A percentile compares a stretch with the other conserved stretches of the same genome.
Conservation (phyloP, 35 echinoderm and acorn worm species). For the Hemicentrotus pulcherrimus region DNA sequence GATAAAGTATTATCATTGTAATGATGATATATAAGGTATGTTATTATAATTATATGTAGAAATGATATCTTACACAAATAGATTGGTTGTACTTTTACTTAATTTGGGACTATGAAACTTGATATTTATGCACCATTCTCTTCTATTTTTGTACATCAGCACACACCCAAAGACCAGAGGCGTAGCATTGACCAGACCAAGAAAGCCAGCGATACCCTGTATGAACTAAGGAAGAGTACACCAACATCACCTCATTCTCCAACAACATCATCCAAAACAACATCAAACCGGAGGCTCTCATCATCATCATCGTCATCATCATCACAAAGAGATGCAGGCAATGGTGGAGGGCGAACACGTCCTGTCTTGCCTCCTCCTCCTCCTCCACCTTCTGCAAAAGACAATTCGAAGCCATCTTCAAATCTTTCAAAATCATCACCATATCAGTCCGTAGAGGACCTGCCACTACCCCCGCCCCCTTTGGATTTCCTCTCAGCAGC, state of each 20-base stretch:
- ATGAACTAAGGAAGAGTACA: slow-evolving; percentile 62
- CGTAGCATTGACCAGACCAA: slow-evolving; percentile 76
- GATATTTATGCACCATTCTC: slow-evolving; percentile 28
- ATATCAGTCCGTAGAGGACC: not conserved
- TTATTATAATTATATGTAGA: no score
- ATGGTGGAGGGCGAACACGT: not conserved
- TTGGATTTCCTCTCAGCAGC: not conserved
- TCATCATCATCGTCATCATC: not conserved
- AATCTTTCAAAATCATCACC: not conserved
- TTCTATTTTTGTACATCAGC: slow-evolving; percentile 58
- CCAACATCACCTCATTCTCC: slow-evolving; percentile 24
- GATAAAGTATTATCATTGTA: no score
- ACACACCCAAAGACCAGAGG: slow-evolving; percentile 88
- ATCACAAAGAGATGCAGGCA: not conserved
- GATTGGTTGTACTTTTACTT: no score
- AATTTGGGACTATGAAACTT: not conserved
- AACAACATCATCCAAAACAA: not conserved
- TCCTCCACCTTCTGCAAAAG: not conserved
- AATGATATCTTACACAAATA: no score
- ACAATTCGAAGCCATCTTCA: not conserved
- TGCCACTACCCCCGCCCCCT: not conserved
- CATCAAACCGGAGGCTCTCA: not conserved
- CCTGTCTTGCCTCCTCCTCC: slow-evolving; percentile 32
- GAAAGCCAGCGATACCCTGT: slow-evolving; percentile 86
- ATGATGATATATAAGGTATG: no score